phyloP scores from a whole-genome alignment of 2,888 invertebrate species.

The Teleogryllus oceanicus region DNA sequence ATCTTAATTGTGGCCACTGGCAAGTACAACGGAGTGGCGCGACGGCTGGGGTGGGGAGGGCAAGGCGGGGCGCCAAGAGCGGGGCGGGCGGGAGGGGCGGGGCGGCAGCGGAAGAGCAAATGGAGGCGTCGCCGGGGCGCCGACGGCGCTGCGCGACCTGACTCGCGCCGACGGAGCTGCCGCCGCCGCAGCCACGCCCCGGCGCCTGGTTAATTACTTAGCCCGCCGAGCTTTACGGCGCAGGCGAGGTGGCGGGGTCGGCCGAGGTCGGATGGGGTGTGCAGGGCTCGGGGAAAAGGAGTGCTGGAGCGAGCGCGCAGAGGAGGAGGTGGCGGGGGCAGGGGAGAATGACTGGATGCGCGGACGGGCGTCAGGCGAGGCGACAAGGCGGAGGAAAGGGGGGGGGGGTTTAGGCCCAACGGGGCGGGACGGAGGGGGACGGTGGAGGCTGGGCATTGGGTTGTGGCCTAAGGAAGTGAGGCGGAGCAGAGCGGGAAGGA shows the following conservation, averaged over 20 bases:
- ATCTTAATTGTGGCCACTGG: no score
- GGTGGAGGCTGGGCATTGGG: no score
- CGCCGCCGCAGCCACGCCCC: not conserved
- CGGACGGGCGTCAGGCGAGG: not conserved
- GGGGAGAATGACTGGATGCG: not conserved
- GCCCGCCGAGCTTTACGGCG: constrained; percentile 18
- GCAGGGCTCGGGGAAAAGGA: not conserved
- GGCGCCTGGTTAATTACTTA: constrained; percentile 9
- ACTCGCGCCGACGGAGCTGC: not conserved
- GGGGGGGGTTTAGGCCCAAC: not conserved
- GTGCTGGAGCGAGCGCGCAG: not conserved
- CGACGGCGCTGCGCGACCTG: not conserved
- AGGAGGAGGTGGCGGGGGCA: not conserved
- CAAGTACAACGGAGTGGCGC: no score
- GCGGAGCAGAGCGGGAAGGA: no score
- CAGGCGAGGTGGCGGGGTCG: not conserved
- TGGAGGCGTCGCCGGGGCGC: not conserved
- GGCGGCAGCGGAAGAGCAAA: not conserved
- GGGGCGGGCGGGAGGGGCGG: not conserved
- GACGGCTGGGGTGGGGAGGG: not conserved
- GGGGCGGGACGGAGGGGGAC: no score
- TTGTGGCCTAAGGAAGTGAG: no score
- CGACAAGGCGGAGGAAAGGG: not conserved
- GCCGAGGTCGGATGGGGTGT: not conserved
- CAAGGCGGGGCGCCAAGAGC: not conserved